A percentile compares a stretch with the other conserved stretches of the same genome.
Conservation (phyloP, 1,140 invertebrate genomes). For the Trichomalopsis sarcophagae region DNA sequence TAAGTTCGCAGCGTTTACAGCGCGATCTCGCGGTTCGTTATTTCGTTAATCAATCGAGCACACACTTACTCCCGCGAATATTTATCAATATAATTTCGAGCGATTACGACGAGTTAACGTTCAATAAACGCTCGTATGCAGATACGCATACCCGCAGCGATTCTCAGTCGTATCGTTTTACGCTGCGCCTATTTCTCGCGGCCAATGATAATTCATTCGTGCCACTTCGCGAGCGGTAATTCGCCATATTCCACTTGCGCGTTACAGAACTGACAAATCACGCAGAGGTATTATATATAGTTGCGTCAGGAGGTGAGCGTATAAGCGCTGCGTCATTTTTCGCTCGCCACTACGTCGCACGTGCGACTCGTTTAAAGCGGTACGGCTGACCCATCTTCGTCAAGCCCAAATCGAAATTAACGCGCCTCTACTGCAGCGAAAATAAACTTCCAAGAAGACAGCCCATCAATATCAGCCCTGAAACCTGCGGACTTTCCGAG, state of each 20-base stretch:
- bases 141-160: too few relatives aligned
- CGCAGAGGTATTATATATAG: too few relatives aligned
- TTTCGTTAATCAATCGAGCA: too few relatives aligned
- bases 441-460: slow-evolving; percentile 24
- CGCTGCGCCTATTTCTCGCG: not conserved
- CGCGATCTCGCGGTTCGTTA: too few relatives aligned
- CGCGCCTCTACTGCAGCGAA: not conserved
- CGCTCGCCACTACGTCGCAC: not conserved
- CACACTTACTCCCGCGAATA: too few relatives aligned
- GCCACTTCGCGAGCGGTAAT: slow-evolving; percentile 1
- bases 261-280: slow-evolving; percentile 15
- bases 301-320: not conserved
- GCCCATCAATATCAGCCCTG: slow-evolving; percentile 1
- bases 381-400: not conserved
- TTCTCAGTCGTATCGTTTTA: not conserved
- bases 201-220: slow-evolving; percentile 15
- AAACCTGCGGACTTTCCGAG: not conserved
- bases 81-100: too few relatives aligned
- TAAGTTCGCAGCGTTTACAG: not conserved
- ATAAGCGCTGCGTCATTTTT: slow-evolving; percentile 26
- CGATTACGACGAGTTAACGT: too few relatives aligned
- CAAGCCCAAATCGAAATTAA: slow-evolving; percentile 30
- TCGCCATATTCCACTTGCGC: slow-evolving; percentile 8
- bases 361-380: not conserved
- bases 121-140: too few relatives aligned